Evolutionary conservation across 1,140 invertebrate genomes (phyloP), one percentile per base, ranked within the genome.

Genomic region (Diuraphis noxia): DNA sequence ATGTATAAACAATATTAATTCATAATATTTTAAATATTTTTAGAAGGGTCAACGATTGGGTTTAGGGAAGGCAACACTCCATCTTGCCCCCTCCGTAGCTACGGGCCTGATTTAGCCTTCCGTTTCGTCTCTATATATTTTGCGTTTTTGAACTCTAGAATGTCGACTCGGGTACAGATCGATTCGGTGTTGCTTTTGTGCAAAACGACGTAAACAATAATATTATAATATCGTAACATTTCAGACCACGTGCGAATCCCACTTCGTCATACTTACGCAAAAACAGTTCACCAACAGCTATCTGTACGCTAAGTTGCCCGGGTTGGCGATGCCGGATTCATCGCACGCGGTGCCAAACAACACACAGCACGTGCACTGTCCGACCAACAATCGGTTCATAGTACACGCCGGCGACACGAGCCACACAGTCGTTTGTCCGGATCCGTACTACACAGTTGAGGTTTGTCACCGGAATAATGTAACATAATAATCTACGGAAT

Each of bases 361-460:
- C 40, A 77, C 56, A 7, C 82, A 79, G 19, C 85, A 72, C 38
- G 89, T 92, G 1, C 88, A 95, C 82, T 97, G 97, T 93, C 94
- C 94, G 21, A 97, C 96, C 23, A 94, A 94, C 63, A 97, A 97
- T 93, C 94, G 96, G 41, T 96, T 97, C 91, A 94, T 96, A 2
- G 95, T 97, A 8, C 96, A 97, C 93, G 95, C 96, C 46, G 96
- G 96, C 1, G 95, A 95, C 36, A 93, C 94, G 30, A 93, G 95
- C 21, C 95, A 96, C 40, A 95, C 95, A 25, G 95, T 96, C n/a
- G 96, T 97, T 23, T 97, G 96, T 92, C 96, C 96, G 0, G 95
- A 95, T 92, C 95, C 96, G 25, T 94, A 95, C 52, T 94, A 94
- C 87, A 94, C 94, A 9, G 91, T 92, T 4, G 91, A 92, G 92